Evolutionary conservation across 1,140 invertebrate species (phyloP).

Genomic region (Belonocnema kinseyi): DNA sequence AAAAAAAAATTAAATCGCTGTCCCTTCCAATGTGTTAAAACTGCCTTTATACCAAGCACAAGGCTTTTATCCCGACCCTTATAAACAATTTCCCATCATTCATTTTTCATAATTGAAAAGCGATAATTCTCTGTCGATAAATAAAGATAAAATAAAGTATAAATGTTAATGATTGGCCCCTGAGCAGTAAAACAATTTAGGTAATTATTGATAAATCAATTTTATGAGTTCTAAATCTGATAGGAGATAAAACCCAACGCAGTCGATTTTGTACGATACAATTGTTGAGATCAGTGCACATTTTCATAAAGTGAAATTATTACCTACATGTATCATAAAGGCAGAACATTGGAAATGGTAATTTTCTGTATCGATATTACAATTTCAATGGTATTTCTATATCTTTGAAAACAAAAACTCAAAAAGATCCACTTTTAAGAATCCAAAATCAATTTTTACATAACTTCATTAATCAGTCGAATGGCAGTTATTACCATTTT

Average conservation of each 20-base stretch:
- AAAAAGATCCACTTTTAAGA: too few species aligned
- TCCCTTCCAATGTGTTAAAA: background rate
- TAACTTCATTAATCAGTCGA: too few species aligned
- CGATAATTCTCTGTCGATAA: background rate
- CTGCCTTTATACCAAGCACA: background rate
- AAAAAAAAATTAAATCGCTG: background rate
- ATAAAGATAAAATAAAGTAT: constrained; percentile 6
- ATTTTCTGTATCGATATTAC: background rate
- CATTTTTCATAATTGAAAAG: background rate
- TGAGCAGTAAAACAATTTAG: background rate
- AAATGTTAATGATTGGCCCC: background rate
- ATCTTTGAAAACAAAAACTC: too few species aligned
- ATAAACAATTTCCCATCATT: background rate
- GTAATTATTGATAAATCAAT: constrained; percentile 18
- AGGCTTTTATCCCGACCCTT: background rate
- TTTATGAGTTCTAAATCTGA: background rate
- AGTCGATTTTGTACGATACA: background rate
- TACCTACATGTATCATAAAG: background rate
- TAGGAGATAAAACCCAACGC: background rate
- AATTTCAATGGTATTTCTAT: too few species aligned
- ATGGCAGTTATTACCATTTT: too few species aligned
- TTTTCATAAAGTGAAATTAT: constrained; percentile 6
- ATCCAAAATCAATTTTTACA: too few species aligned
- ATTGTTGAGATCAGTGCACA: background rate
- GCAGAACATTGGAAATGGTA: background rate